Evolutionary conservation across 2,888 invertebrate genomes (phyloP), one percentile per base, ranked within the genome.

Genomic region (Strigamia transsilvanica): DNA sequence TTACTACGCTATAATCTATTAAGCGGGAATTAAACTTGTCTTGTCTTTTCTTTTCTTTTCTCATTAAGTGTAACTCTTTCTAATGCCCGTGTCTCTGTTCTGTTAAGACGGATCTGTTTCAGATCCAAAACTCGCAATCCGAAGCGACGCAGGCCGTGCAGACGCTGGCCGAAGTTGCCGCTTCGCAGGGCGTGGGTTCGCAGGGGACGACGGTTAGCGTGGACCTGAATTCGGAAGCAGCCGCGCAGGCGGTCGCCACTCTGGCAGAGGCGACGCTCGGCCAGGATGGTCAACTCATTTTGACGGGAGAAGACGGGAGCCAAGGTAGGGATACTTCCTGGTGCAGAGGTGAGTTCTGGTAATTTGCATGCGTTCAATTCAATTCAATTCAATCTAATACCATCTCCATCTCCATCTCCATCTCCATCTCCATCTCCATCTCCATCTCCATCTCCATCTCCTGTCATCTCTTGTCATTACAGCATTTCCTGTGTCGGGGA

Each of bases 241-340:
- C 84, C 2, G 85, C 85, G 5, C 85, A 86, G 51, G 85, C 86
- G 0, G 86, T 88, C 56, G 86, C 87, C n/a, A 92, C 93, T 21
- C 93, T 95, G 42, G 94, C 95, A n/a, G 96, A 96, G 89, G 96
- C 96, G 84, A 93, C 95, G 83, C 91, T 96, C 85, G 94, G 93
- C 87, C 95, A 94, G 88, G 97, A 97, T 88, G 97, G 97, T 10
- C 97, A 97, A 90, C 93, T 98, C 87, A 96, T 97, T 86, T 92
- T 98, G 86, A 97, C 97, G 82, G 95, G 96, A 83, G 97, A 97
- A 90, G 96, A 97, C 89, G 96, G 96, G 83, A 96, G 85, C 41
- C 86, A 86, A 84, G 85, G 85, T 84, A 85, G 85, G 85, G 80
- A 80, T 32, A n/a, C 42, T 21, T 23, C 80, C 4, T 80, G 80